Base-by-base conservation (phyloP, 2,888 invertebrate species). In the Nymphalis urticae region DNA sequence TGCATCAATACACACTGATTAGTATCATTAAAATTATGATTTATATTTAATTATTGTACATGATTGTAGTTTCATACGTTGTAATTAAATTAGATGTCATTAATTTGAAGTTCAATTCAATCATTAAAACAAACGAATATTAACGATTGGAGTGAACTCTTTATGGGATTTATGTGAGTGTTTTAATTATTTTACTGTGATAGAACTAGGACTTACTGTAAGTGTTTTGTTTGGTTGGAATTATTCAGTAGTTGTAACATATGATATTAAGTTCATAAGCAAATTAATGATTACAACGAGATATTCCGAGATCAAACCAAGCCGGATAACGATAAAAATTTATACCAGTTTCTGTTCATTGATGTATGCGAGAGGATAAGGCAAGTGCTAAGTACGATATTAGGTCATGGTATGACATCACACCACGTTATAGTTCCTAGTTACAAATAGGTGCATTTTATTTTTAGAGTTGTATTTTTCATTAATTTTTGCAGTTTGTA, bases 171-270 rank as follows among this genome's bases (percentile, higher is more conserved):
- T 75, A 76, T 72, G 75, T 77, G 76, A 73, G 80, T 82, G 80
- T 79, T 78, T 85, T 88, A 87, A 84, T 88, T 88, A 88, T 89
- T 89, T 87, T 88, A 86, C 92, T 92, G 92, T 92, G 92, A 92
- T 92, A 92, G 90, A 87, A 82, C 85, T 91, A 90, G 89, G 85
- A 85, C 83, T 89, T 77, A 77, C 67, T 73, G 70, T 76, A 72
- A 53, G 69, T 67, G 24, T 64, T 68, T 60, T 59, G 71, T 74
- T 70, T 60, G 48, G 61, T 64, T 69, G 64, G 64, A 51, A 68
- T 71, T 56, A 27, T 48, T 62, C 61, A 62, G 21, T 65, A 63
- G 59, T 13, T 42, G 42, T 42, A 42, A 62, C 63, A 62, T 48
- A 61, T 58, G 48, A 62, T 62, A 48, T 51, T 66, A 64, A 58